A percentile compares a stretch with the other conserved stretches of the same genome.
These are phyloP conservation scores for Paraplagusia blochii DNA, from an alignment of 2,113 vertebrate species.

Conservation along the genomic window DNA sequence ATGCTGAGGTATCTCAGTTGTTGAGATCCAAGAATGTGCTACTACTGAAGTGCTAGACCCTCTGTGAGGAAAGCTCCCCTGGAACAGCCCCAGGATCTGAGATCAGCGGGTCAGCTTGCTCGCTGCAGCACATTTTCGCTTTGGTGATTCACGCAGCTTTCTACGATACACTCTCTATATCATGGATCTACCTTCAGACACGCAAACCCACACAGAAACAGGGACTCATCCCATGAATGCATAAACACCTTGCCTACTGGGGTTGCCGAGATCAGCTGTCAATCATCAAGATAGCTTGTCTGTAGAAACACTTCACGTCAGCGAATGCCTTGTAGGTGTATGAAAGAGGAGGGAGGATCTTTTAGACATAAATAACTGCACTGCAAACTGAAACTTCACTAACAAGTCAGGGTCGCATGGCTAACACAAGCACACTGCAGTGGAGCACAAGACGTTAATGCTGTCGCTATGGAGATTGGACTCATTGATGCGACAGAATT, in stretches of 20 bases:
- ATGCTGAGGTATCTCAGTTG: constrained; percentile 45
- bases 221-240: constrained; percentile 52
- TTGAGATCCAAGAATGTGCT: constrained; percentile 34
- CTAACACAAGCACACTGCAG: constrained; percentile 13
- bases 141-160: constrained; percentile 54
- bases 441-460: constrained; percentile 9
- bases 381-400: constrained; percentile 9
- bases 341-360: background rate
- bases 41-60: constrained; percentile 18
- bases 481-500: too few relatives aligned
- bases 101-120: constrained; percentile 33
- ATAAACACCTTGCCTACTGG: constrained; percentile 46
- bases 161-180: constrained; percentile 27
- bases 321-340: background rate
- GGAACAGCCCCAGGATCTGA: constrained; percentile 49
- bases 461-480: too few relatives aligned
- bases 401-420: constrained; percentile 4
- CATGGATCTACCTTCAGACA: constrained; percentile 41
- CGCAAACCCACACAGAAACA: constrained; percentile 46
- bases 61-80: constrained; percentile 33
- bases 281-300: constrained; percentile 36
- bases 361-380: constrained; percentile 15
- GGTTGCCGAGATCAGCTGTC: constrained; percentile 48
- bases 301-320: constrained; percentile 8
- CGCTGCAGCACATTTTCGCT: constrained; percentile 26